Conservation (phyloP, 2,888 invertebrate species). For the Drosophila mayaguana region DNA sequence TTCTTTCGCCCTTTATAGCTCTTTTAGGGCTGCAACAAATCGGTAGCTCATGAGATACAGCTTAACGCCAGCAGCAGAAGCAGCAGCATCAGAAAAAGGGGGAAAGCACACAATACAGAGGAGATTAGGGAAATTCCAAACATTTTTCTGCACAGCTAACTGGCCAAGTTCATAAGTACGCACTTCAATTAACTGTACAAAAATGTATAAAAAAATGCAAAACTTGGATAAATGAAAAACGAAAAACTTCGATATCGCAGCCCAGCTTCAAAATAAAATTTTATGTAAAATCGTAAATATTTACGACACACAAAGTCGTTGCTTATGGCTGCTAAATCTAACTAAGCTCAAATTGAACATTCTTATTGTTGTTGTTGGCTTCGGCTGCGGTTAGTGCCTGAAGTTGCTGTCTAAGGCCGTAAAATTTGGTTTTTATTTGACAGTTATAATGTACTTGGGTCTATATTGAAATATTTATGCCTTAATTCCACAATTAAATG, state of each 20-base stretch:
- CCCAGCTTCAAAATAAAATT: conserved; percentile 43
- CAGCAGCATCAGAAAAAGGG: conserved; percentile 2
- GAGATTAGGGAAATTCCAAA: conserved; percentile 33
- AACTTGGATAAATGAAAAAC: conserved; percentile 12
- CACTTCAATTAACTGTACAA: conserved; percentile 71
- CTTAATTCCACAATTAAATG: background rate
- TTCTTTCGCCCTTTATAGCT: background rate
- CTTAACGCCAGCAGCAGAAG: conserved; percentile 24
- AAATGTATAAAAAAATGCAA: conserved; percentile 8
- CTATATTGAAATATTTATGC: conserved; percentile 46
- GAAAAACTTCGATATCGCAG: conserved; percentile 32
- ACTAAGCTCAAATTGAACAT: conserved; percentile 46
- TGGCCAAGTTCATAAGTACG: conserved; percentile 62
- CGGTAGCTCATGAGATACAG: conserved; percentile 45
- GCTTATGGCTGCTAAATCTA: conserved; percentile 26
- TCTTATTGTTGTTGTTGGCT: conserved; percentile 21
- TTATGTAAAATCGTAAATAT: conserved; percentile 69
- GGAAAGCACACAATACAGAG: conserved; percentile 1
- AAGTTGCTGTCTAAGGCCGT: conserved; percentile 35
- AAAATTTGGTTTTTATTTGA: conserved; percentile 67
- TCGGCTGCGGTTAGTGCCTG: conserved; percentile 36
- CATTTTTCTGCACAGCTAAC: conserved; percentile 24
- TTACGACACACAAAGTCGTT: conserved; percentile 41
- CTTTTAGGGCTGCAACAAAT: conserved; percentile 44
- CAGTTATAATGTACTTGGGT: conserved; percentile 59